Conservation (phyloP, 2,113 vertebrate species). For the Fulmarus glacialis region DNA sequence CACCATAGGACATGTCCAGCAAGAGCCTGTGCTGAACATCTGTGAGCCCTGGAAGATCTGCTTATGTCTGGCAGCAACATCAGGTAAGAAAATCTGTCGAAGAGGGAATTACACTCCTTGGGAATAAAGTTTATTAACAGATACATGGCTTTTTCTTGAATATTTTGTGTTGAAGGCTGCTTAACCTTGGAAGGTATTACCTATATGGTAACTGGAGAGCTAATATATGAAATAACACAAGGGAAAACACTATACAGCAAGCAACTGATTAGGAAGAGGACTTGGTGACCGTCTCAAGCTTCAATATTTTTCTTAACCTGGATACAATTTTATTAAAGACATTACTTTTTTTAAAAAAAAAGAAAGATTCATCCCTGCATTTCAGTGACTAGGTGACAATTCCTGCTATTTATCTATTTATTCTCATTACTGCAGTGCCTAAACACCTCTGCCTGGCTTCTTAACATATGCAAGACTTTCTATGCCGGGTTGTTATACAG, state of each 20-base stretch:
- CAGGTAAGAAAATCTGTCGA: neutral
- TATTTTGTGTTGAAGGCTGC: neutral
- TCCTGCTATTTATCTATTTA: neutral
- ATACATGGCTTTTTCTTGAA: neutral
- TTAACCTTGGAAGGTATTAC: neutral
- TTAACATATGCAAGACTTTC: neutral
- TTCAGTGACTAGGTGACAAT: neutral
- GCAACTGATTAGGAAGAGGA: neutral
- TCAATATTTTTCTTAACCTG: neutral
- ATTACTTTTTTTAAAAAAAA: no score
- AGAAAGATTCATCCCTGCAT: neutral
- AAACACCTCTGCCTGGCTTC: neutral
- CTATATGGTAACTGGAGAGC: neutral
- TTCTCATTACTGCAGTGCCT: neutral
- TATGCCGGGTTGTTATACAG: neutral
- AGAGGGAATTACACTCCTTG: neutral
- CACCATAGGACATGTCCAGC: rapidly evolving
- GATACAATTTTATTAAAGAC: neutral
- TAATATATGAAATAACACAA: neutral
- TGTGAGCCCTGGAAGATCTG: rapidly evolving
- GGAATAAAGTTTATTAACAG: neutral
- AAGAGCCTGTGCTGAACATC: neutral
- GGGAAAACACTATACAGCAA: neutral
- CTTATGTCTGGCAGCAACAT: neutral
- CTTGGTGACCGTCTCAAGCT: neutral